Percentiles rank a stretch among this genome's conserved stretches.
Conservation (phyloP, 2,113 vertebrate species). For the Holacanthus passer region DNA sequence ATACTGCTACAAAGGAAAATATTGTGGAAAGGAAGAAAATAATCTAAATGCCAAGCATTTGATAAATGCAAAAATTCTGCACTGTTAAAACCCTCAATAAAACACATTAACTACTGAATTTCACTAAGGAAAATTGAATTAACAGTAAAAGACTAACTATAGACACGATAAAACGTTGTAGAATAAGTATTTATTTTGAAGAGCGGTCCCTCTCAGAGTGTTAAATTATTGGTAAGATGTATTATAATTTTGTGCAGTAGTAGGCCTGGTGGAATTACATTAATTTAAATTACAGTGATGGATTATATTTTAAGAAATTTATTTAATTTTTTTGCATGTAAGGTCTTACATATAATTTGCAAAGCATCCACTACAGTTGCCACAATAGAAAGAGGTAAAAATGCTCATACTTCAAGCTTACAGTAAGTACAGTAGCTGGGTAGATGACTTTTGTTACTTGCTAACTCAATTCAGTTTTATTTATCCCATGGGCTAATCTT, state of each 20-base stretch:
- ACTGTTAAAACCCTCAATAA: neutral
- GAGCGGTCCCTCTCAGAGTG: neutral
- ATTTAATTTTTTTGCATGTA: neutral
- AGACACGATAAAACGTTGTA: too few species aligned
- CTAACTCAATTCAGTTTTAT: slow-evolving; percentile 6
- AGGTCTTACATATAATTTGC: neutral
- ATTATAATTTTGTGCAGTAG: slow-evolving; percentile 8
- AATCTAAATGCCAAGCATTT: neutral
- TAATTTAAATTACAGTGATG: too few species aligned
- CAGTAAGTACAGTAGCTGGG: too few species aligned
- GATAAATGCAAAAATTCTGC: neutral
- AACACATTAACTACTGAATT: slow-evolving; percentile 1
- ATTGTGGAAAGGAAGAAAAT: too few species aligned
- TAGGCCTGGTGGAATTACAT: neutral
- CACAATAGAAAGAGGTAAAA: neutral
- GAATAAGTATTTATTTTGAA: slow-evolving; percentile 2
- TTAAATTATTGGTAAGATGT: slow-evolving; percentile 13
- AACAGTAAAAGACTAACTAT: neutral
- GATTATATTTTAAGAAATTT: too few species aligned
- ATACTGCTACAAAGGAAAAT: neutral
- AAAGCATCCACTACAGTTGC: too few species aligned
- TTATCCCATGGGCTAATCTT: neutral
- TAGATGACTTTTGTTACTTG: neutral
- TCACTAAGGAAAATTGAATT: neutral
- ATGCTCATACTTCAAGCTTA: neutral